Conservation (phyloP, 2,888 invertebrate genomes). For the Hypomecis punctinalis region DNA sequence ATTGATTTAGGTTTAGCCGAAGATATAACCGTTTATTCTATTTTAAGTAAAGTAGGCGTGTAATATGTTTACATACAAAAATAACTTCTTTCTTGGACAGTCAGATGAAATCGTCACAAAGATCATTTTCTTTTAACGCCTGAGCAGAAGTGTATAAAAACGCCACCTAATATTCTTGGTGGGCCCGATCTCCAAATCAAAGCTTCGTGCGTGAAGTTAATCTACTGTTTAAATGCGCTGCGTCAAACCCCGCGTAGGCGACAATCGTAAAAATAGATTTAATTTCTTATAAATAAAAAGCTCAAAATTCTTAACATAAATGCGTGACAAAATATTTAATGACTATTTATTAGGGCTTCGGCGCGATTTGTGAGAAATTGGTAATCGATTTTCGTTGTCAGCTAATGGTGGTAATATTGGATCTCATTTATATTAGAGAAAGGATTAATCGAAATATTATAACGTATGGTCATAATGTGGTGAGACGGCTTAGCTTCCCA, state of each 20-base stretch:
- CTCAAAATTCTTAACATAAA: conserved; percentile 56
- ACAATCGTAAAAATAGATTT: conserved; percentile 61
- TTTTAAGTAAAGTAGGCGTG: too few species aligned
- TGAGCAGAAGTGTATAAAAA: conserved; percentile 13
- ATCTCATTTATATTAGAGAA: conserved; percentile 10
- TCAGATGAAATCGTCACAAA: too few species aligned
- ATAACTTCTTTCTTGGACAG: too few species aligned
- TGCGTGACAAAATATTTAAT: conserved; percentile 70
- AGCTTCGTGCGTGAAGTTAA: conserved; percentile 30
- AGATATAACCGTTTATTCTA: too few species aligned
- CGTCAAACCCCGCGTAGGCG: conserved; percentile 51
- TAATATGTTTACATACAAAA: too few species aligned
- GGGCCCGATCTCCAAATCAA: conserved; percentile 14
- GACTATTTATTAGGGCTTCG: conserved; percentile 61
- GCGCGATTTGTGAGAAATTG: conserved; percentile 46
- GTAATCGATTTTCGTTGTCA: conserved; percentile 44
- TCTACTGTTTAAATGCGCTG: conserved; percentile 26
- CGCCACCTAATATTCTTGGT: conserved; percentile 19
- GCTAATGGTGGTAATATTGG: conserved; percentile 30
- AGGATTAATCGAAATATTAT: conserved; percentile 13
- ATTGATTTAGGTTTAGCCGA: too few species aligned
- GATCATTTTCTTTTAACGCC: background rate
- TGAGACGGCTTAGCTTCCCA: background rate
- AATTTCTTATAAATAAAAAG: conserved; percentile 58
- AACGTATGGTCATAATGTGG: background rate